phyloP scores from a whole-genome alignment of 2,113 vertebrate genomes.

The Copsychus sechellarum region DNA sequence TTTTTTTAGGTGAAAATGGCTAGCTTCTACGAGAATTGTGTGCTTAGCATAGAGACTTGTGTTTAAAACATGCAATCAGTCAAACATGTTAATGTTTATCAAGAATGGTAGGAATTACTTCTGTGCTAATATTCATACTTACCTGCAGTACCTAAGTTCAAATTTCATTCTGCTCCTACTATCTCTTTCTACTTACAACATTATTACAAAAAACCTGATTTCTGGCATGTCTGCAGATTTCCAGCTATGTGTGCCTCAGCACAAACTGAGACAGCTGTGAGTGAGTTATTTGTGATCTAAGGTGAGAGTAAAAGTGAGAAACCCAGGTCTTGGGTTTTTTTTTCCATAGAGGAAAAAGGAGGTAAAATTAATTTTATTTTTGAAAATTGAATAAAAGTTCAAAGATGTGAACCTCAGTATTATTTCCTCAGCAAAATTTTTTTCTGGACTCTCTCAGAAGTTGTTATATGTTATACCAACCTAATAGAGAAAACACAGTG shows the following conservation, averaged over 20 bases:
- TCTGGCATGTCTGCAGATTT: neutral
- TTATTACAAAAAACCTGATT: neutral
- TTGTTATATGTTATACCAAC: neutral
- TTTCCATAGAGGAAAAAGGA: neutral
- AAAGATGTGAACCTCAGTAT: neutral
- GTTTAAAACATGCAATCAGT: neutral
- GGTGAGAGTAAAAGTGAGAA: neutral
- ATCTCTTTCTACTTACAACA: neutral
- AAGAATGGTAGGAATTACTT: neutral
- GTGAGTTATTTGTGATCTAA: neutral
- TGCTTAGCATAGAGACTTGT: neutral
- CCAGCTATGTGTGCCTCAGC: neutral
- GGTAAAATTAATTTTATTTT: neutral
- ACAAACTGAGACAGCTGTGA: neutral
- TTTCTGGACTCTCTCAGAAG: neutral
- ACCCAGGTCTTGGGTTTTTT: neutral
- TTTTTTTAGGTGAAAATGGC: neutral
- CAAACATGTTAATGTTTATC: fast-evolving
- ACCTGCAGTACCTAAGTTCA: neutral
- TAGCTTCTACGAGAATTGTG: neutral
- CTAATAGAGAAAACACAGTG: neutral
- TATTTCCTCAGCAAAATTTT: neutral
- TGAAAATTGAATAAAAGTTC: neutral
- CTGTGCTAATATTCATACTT: neutral
- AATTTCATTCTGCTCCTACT: neutral